phyloP scores from a whole-genome alignment of 2,797 vertebrate genomes.

The Leptodactylus fallax region DNA sequence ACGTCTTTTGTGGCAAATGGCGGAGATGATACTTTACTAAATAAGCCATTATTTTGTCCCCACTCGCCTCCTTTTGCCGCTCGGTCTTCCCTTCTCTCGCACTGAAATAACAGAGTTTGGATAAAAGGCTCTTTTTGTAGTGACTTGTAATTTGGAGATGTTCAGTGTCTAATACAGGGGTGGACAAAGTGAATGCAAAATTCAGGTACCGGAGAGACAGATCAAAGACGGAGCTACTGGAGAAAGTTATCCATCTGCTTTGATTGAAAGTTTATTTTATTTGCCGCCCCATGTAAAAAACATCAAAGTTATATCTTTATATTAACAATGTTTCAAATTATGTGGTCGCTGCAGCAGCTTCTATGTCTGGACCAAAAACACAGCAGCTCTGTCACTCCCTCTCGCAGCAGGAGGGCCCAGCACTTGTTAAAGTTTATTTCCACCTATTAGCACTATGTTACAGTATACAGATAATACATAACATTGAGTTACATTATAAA shows the following conservation, averaged over 20 bases:
- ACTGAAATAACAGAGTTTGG: conserved; percentile 1
- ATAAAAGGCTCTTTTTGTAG: conserved; percentile 21
- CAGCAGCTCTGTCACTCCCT: neutral
- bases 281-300: neutral
- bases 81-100: neutral
- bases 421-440: neutral
- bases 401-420: neutral
- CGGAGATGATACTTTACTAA: conserved; percentile 2
- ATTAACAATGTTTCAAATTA: neutral
- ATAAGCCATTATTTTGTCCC: conserved; percentile 13
- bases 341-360: neutral
- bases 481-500: too few relatives aligned
- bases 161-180: neutral
- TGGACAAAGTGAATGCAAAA: neutral
- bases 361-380: neutral
- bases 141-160: neutral
- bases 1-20: neutral
- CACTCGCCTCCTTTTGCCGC: neutral
- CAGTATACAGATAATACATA: too few relatives aligned
- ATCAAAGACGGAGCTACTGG: neutral
- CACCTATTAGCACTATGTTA: too few relatives aligned
- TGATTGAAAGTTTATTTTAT: neutral
- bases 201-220: neutral
- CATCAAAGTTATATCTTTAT: neutral
- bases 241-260: neutral